Evolutionary conservation across 2,113 vertebrate genomes (phyloP).

Genomic region (Edolisoma coerulescens): DNA sequence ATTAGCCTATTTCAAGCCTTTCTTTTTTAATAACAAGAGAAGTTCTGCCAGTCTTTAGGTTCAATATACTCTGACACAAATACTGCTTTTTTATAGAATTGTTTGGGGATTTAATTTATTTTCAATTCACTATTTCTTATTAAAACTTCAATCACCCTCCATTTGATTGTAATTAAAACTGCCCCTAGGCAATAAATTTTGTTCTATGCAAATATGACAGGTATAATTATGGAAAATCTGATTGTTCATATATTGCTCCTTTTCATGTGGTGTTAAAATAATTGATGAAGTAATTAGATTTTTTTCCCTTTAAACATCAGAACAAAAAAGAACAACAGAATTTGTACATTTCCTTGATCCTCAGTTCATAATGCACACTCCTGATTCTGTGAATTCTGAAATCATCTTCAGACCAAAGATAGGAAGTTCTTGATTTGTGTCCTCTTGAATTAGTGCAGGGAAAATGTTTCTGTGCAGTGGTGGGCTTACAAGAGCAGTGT

Average conservation of each 20-base stretch:
- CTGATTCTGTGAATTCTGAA: background rate
- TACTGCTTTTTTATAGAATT: constrained; percentile 4
- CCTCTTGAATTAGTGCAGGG: background rate
- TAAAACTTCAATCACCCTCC: constrained; percentile 57
- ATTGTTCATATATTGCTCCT: constrained; percentile 24
- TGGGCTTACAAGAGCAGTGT: background rate
- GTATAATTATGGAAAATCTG: constrained; percentile 58
- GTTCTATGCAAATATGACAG: constrained; percentile 42
- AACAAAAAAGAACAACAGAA: background rate
- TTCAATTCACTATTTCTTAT: constrained; percentile 52
- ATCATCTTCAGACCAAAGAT: background rate
- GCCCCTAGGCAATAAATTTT: constrained; percentile 64
- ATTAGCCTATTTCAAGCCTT: constrained; percentile 24
- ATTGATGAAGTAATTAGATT: constrained; percentile 14
- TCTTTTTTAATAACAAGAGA: background rate
- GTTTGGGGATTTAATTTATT: constrained; percentile 56
- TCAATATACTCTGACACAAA: background rate
- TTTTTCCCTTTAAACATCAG: background rate
- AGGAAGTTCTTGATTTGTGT: background rate
- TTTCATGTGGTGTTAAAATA: constrained; percentile 34
- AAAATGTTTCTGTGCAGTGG: background rate
- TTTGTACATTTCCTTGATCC: background rate
- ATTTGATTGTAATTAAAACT: constrained; percentile 70
- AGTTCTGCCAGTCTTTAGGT: background rate
- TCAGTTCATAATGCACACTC: background rate